A percentile compares a stretch with the other conserved stretches of the same genome.
Evolutionary conservation across 2,113 vertebrate species (phyloP).

Genomic region (Columba livia): DNA sequence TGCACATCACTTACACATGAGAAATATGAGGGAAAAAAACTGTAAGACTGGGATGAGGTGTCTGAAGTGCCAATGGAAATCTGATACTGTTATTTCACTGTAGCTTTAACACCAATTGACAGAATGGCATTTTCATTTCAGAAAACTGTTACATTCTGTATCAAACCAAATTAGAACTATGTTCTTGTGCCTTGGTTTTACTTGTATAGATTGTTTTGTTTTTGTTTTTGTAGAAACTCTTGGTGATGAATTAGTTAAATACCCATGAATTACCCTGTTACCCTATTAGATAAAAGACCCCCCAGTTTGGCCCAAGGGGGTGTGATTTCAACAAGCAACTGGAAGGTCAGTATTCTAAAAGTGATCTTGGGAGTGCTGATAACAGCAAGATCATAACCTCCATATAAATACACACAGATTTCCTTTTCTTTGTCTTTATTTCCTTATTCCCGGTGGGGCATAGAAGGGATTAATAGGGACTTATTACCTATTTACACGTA

Average conservation of each 20-base stretch:
- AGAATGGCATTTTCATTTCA: neutral
- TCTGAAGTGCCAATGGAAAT: neutral
- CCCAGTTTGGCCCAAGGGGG: neutral
- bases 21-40: neutral
- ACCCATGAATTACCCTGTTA: neutral
- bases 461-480: neutral
- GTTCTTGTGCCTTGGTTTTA: neutral
- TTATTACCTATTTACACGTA: neutral
- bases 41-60: neutral
- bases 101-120: neutral
- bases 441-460: neutral
- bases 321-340: neutral
- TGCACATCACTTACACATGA: neutral
- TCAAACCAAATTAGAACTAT: neutral
- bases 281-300: neutral
- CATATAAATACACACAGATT: neutral
- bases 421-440: neutral
- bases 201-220: too few species aligned
- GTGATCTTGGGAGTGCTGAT: neutral
- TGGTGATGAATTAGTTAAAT: neutral
- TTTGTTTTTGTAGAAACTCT: neutral
- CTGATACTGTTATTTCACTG: neutral
- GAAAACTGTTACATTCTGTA: neutral
- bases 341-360: neutral
- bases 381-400: neutral